These are phyloP conservation scores for Bombus terrestris DNA, from an alignment of 1,140 invertebrate species.

Conservation along the genomic window DNA sequence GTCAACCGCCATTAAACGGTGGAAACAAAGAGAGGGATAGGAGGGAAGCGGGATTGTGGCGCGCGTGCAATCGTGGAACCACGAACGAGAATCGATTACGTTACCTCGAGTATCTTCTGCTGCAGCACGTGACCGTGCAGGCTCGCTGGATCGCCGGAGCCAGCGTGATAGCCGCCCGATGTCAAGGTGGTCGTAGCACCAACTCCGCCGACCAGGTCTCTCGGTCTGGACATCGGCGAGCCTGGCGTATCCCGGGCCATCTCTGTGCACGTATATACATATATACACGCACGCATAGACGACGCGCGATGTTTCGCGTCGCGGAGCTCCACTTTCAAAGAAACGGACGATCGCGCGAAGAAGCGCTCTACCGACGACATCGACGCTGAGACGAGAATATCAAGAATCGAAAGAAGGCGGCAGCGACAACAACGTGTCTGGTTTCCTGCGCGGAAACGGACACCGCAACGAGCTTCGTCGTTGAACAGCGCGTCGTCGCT, in stretches of 20 bases:
- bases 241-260: slow-evolving; percentile 84
- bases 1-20: no score
- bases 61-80: no score
- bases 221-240: slow-evolving; percentile 82
- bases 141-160: slow-evolving; percentile 60
- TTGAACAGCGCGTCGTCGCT: slow-evolving; percentile 26
- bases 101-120: slow-evolving; percentile 84
- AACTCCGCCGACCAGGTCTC: slow-evolving; percentile 76
- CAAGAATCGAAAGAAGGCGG: not conserved
- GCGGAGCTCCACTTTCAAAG: no score
- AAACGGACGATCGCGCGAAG: no score
- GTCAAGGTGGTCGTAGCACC: slow-evolving; percentile 73
- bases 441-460: not conserved
- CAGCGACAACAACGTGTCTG: no score
- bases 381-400: no score
- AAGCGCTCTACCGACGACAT: no score
- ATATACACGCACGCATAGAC: no score
- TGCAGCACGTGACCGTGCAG: slow-evolving; percentile 83
- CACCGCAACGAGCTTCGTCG: slow-evolving; percentile 36
- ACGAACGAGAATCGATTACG: slow-evolving; percentile 52
- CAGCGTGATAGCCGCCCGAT: slow-evolving; percentile 77
- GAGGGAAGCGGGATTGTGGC: no score
- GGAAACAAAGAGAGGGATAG: no score
- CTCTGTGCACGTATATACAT: slow-evolving; percentile 75
- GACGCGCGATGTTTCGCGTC: no score